Evolutionary conservation across 1,140 invertebrate species (phyloP).

Genomic region (Ptiloglossa arizonensis): DNA sequence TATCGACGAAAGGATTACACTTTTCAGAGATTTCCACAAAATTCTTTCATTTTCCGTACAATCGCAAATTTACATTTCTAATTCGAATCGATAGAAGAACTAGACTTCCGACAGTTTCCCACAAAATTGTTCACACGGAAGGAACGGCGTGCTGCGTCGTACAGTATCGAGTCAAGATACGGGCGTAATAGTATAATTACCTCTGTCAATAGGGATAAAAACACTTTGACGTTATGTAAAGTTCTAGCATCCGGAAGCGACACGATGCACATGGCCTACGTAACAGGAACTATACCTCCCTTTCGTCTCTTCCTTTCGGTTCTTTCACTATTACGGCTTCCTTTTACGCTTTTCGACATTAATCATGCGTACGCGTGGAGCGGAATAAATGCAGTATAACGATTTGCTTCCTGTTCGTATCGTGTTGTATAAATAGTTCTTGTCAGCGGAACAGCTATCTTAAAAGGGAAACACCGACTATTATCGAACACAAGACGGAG

Average conservation of each 20-base stretch:
- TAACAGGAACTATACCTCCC: background rate
- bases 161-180: background rate
- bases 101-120: background rate
- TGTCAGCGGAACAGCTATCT: background rate
- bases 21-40: no score
- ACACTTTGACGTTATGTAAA: constrained; percentile 26
- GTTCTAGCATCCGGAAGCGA: constrained; percentile 44
- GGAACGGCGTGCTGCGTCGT: background rate
- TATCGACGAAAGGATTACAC: no score
- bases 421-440: background rate
- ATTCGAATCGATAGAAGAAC: no score
- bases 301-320: background rate
- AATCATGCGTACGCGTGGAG: background rate
- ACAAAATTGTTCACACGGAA: background rate
- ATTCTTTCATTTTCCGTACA: no score
- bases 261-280: constrained; percentile 7
- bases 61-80: no score
- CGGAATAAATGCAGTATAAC: constrained; percentile 8
- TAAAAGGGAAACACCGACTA: background rate
- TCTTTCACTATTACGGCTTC: constrained; percentile 18
- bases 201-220: constrained; percentile 41
- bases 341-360: background rate
- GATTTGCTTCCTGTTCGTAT: background rate
- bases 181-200: background rate
- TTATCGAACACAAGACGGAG: background rate